Percentiles rank a stretch among this genome's conserved stretches.
Evolutionary conservation across 1,140 invertebrate genomes (phyloP).

Genomic region (Sitobion miscanthi): DNA sequence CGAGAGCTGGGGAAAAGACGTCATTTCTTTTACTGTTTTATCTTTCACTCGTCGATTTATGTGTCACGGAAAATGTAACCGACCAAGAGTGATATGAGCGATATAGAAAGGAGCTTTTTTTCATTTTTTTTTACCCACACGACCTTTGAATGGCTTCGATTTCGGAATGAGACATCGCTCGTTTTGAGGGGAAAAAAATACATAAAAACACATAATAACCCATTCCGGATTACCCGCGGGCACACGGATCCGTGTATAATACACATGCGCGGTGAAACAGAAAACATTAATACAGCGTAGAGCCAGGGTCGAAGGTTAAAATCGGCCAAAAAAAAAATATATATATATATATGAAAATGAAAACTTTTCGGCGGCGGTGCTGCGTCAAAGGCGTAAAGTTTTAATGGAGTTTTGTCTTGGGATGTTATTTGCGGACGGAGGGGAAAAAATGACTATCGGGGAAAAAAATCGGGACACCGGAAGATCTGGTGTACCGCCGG

Average conservation of each 20-base stretch:
- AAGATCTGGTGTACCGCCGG: not conserved
- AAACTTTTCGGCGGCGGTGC: not conserved
- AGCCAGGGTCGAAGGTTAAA: not conserved
- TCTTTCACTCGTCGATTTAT: constrained; percentile 13
- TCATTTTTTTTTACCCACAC: not conserved
- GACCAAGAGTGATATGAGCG: constrained; percentile 12
- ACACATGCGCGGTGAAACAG: not conserved
- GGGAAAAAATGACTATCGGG: constrained; percentile 11
- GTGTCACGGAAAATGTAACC: constrained; percentile 30
- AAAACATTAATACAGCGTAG: not conserved
- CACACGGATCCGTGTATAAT: not conserved
- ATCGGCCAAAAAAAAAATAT: not conserved
- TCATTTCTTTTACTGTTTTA: not conserved
- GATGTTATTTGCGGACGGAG: not conserved
- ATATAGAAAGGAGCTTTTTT: not conserved
- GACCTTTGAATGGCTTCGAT: constrained; percentile 26
- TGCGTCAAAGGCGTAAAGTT: constrained; percentile 20
- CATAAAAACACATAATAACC: not conserved
- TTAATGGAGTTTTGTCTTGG: constrained; percentile 20
- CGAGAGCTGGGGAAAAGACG: not conserved
- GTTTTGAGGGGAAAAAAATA: not conserved
- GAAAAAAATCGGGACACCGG: constrained; percentile 29
- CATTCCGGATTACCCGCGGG: not conserved
- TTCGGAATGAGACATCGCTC: not conserved
- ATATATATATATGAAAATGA: not conserved